A percentile compares a stretch with the other conserved stretches of the same genome.
Conservation (phyloP, 2,113 vertebrate genomes). For the Heterotilapia buettikoferi region DNA sequence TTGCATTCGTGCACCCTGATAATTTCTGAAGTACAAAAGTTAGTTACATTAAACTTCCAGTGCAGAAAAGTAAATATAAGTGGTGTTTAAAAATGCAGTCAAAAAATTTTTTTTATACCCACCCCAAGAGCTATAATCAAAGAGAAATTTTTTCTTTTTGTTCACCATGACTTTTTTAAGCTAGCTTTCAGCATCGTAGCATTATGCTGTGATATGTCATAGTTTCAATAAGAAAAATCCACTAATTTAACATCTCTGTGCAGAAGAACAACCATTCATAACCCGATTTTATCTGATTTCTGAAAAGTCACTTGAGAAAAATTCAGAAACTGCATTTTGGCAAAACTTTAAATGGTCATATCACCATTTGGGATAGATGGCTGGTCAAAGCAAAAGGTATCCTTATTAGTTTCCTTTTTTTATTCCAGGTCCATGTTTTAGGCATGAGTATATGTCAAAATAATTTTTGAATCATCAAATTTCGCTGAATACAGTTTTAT, state of each 20-base stretch:
- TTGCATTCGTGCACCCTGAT: neutral
- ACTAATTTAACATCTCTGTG: fast-evolving
- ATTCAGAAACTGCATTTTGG: neutral
- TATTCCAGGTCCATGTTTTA: neutral
- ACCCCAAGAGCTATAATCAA: neutral
- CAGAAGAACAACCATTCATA: neutral
- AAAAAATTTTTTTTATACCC: neutral
- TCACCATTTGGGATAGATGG: neutral
- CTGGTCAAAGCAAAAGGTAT: neutral
- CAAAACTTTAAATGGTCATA: neutral
- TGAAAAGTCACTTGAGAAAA: neutral
- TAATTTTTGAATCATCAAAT: neutral
- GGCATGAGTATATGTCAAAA: neutral
- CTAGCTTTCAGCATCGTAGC: neutral
- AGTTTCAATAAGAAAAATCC: neutral
- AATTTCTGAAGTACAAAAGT: neutral
- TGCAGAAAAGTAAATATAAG: neutral
- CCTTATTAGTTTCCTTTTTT: neutral
- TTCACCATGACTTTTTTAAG: neutral
- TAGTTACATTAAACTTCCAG: neutral
- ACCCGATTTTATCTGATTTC: neutral
- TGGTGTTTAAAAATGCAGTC: neutral
- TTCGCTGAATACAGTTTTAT: neutral
- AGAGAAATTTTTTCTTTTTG: neutral
- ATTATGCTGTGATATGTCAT: neutral